Evolutionary conservation across 1,140 invertebrate species (phyloP).

Genomic region (Drosophila sp.): DNA sequence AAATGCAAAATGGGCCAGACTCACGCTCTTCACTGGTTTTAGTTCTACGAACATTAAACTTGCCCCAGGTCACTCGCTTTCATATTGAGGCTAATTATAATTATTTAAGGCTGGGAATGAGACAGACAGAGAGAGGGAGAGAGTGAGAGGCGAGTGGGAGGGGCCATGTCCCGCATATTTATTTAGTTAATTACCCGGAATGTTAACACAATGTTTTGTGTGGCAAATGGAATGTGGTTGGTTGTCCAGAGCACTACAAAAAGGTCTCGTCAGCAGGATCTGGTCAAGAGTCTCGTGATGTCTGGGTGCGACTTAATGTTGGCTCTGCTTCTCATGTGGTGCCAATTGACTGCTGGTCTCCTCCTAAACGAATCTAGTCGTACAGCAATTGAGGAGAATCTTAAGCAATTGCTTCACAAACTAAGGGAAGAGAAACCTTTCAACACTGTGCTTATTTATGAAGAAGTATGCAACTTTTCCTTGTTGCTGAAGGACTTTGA

Average conservation of each 20-base stretch:
- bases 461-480: constrained; percentile 45
- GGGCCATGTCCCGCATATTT: constrained; percentile 38
- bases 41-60: constrained; percentile 29
- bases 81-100: constrained; percentile 13
- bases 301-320: constrained; percentile 14
- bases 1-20: constrained; percentile 47
- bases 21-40: constrained; percentile 25
- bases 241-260: background rate
- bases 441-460: constrained; percentile 47
- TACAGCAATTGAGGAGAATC: background rate
- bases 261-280: background rate
- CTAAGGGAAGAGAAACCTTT: constrained; percentile 42
- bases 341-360: constrained; percentile 9
- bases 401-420: constrained; percentile 28
- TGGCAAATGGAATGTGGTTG: constrained; percentile 38
- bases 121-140: background rate
- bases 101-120: background rate
- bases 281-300: constrained; percentile 45
- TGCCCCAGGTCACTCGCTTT: constrained; percentile 15
- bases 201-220: constrained; percentile 15
- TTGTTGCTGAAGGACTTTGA: constrained; percentile 23
- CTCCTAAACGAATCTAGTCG: background rate
- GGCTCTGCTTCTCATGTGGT: constrained; percentile 21
- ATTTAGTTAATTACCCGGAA: constrained; percentile 40
- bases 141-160: background rate